Evolutionary conservation across 1,140 invertebrate genomes (phyloP), one percentile per base, ranked within the genome.

Genomic region (Drosophila kohkoa): DNA sequence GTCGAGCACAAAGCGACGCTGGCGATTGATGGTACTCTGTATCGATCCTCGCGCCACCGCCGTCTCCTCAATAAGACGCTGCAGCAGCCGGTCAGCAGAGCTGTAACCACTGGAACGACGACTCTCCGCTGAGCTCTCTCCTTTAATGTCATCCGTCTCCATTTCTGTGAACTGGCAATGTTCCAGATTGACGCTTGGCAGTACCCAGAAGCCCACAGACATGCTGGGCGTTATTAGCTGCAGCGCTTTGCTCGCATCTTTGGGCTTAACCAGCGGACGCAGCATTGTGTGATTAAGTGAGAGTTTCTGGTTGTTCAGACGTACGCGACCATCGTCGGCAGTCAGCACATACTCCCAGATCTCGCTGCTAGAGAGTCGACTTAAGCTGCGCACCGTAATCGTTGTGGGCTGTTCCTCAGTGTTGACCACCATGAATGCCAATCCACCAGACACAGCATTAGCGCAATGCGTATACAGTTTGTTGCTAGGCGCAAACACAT

Each of bases 391-490:
- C 10, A 91, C 71, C 0, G 88, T 77, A 5, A 92, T 90, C 7
- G 90, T 78, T 0, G 75, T 65, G 1, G 79, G 67, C 43, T 81
- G 68, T 1, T 92, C 85, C 45, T 90, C 85, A 0, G 79, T 90
- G 48, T 92, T 92, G 28, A 92, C 79, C 35, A 92, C 89, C 90
- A 92, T 92, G 13, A 92, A 89, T 0, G 90, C 77, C 38, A 92
- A 49, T 25, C 85, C 92, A 0, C 91, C 91, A 0, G 90, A 91
- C 4, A 92, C 77, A 0, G 62, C 79, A 58, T 90, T 91, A 5
- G 91, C 90, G 25, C 91, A 92, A 11, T 92, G 91, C 1, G 91
- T 88, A 10, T 92, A 92, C 0, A 92, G 48, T 6, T 92, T 90
- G 13, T 91, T 91, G 59, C 55, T 83, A 0, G 85, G 81, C 1